A percentile compares a stretch with the other conserved stretches of the same genome.
phyloP scores from a whole-genome alignment of 2,888 invertebrate species.

The Nephrocerus scutellatus region DNA sequence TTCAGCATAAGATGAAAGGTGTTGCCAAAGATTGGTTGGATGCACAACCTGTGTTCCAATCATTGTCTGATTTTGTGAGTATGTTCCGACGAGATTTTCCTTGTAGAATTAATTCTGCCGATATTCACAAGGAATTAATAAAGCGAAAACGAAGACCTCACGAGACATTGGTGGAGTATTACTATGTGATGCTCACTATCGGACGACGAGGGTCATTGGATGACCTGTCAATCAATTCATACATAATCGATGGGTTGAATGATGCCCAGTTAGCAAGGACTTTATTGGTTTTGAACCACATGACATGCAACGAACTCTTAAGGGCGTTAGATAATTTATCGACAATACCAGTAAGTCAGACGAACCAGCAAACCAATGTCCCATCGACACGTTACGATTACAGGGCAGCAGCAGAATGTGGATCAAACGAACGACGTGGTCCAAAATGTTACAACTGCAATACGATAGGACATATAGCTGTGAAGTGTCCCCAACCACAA shows the following conservation, averaged over 20 bases:
- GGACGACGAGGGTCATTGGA: conserved; percentile 17
- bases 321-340: conserved; percentile 17
- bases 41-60: conserved; percentile 6
- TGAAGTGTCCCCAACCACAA: conserved; percentile 14
- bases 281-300: conserved; percentile 15
- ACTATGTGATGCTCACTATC: conserved; percentile 18
- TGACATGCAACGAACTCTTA: conserved; percentile 13
- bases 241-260: conserved; percentile 19
- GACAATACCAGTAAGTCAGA: conserved; percentile 2
- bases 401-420: neutral
- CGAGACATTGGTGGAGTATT: conserved; percentile 18
- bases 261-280: conserved; percentile 15
- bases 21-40: conserved; percentile 10
- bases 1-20: conserved; percentile 8
- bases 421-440: neutral
- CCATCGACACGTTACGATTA: neutral
- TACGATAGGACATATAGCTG: conserved; percentile 13
- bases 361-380: neutral
- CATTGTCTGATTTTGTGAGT: conserved; percentile 5
- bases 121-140: conserved; percentile 14
- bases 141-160: conserved; percentile 8
- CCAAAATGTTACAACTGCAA: conserved; percentile 15
- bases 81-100: conserved; percentile 11
- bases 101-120: conserved; percentile 8
- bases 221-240: conserved; percentile 20